Evolutionary conservation across 2,888 invertebrate genomes (phyloP), one percentile per base, ranked within the genome.

Genomic region (Aproaerema taeniolella): DNA sequence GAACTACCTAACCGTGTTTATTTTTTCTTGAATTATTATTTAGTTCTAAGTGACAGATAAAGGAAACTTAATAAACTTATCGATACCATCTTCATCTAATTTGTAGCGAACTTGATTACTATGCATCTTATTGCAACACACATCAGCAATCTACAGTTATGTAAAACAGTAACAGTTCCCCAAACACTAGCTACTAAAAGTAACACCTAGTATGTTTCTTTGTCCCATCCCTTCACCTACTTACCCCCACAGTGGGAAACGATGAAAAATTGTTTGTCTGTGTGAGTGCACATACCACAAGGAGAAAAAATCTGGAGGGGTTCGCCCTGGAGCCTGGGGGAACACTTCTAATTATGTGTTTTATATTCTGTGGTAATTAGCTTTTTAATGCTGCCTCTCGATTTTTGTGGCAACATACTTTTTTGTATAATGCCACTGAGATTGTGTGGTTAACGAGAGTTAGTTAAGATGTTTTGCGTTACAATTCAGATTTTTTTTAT

Each of bases 221-320:
- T 2, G 8, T 9, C 26, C 16, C 10, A 35, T n/a, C 35, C 26
- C 35, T 35, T 6, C 35, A 28, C 35, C 35, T 35, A 35, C 35
- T 35, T 57, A 54, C 55, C 64, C 61, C 45, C 6, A 39, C 24
- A 41, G n/a, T 32, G 40, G 32, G 26, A 26, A 26, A 26, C 31
- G 50, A 53, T 57, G 60, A 64, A 66, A 63, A 63, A 61, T 53
- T 49, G 44, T 41, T 43, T 49, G 46, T 39, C 34, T 56, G 65
- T 70, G 67, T 64, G 61, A 24, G 56, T 42, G 24, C 38, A 42
- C 46, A 40, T 42, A 58, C 68, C 67, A 55, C 68, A 64, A 65
- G 55, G 50, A 59, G 55, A 50, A 42, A 46, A 46, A 41, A 33
- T 30, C 24, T 12, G 24, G 12, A 31, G 34, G 39, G 42, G 40